Evolutionary conservation across 92 coral and sea anemone species (phyloP), one percentile per base, ranked within the genome.

Genomic region (Epizoanthus illoricatus): DNA sequence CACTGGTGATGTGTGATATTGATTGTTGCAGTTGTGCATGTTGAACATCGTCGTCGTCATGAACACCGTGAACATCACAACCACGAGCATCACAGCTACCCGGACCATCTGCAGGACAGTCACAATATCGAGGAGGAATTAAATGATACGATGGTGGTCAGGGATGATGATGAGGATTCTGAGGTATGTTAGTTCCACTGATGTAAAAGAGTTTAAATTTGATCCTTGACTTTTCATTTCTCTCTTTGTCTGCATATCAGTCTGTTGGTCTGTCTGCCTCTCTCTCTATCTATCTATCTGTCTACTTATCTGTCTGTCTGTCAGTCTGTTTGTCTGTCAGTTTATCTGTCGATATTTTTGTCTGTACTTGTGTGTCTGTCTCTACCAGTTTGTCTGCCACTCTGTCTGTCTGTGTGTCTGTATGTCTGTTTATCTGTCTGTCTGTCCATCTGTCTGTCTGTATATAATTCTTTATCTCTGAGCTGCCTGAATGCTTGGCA

Each of bases 121-220:
- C 64, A 45, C 18, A 78, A 90, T 42, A 89, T 81, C 0, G 92
- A 88, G 39, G 80, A 45, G 15, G 97, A 91, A 7, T 89, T 80
- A 15, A 86, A 84, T 73, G 83, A 91, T 56, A 90, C 92, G 3
- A 81, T 93, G 86, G 93, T 93, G 13, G 85, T 91, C 45, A 89
- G 91, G 23, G 97, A 95, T 10, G 97, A 88, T 7, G 98, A 92
- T 68, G 78, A 89, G 76, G 94, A 90, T 17, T 92, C 97, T 12
- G 91, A 84, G 74, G 94, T 92, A 92, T 75, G 94, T 69, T 6
- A 28, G 39, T 5, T 59, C 28, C 55, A 19, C 20, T 64, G 49
- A 52, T n/a, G 79, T 21, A 54, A 13, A 23, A 36, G 3, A 7
- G 10, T 23, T 65, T 63, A 63, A 28, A 20, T 65, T 65, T 20